Percentiles rank a stretch among this genome's conserved stretches.
Conservation (phyloP, 2,888 invertebrate genomes). For the Sepiola atlantica region DNA sequence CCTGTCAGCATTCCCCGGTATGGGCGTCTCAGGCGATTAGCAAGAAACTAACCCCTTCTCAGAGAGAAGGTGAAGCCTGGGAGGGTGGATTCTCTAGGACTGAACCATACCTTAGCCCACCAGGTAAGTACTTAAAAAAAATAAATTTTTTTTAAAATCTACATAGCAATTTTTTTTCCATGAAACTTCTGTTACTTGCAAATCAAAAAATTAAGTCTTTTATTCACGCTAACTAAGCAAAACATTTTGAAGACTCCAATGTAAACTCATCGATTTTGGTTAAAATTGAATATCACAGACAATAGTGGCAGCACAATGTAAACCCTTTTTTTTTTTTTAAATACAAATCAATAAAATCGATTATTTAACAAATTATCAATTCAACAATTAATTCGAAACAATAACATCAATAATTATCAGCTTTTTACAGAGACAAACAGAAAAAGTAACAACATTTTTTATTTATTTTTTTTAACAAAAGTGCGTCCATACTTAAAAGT, state of each 20-base stretch:
- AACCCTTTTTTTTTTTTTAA: neutral
- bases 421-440: neutral
- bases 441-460: neutral
- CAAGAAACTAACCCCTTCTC: no score
- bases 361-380: neutral
- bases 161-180: no score
- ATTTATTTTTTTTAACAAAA: neutral
- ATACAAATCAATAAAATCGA: neutral
- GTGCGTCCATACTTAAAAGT: no score
- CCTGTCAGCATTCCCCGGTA: no score
- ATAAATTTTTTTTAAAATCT: no score
- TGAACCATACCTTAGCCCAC: no score
- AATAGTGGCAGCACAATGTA: neutral
- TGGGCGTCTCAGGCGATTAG: no score
- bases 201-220: neutral
- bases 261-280: neutral
- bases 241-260: neutral
- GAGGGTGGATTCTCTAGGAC: no score
- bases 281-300: constrained; percentile 4
- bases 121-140: no score
- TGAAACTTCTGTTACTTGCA: no score
- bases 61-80: no score
- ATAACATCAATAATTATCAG: neutral
- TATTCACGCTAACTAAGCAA: neutral
- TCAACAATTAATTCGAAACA: neutral